Evolutionary conservation across 1,140 invertebrate species (phyloP), one percentile per base, ranked within the genome.

Genomic region (Ladona fulva): DNA sequence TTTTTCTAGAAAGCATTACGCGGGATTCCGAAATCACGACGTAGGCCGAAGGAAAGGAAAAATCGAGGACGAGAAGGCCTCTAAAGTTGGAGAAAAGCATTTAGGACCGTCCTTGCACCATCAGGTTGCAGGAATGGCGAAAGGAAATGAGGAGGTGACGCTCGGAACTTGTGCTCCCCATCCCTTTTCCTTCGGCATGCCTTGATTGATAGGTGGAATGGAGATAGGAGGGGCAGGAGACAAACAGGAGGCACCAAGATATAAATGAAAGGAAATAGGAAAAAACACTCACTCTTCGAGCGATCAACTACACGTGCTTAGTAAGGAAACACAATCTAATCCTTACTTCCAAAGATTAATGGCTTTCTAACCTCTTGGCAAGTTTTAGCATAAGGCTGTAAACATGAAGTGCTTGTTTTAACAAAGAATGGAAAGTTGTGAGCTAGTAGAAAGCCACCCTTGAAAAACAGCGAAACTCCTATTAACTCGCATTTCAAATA

Each of bases 71-170:
- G 52, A 12, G 3, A 22, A 66, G n/a, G 14, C 16, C 52, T 19
- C 14, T 16, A 66, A 66, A 19, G 52, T 66, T 22, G 14, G 52
- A 66, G n/a, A 66, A 22, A 16, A 19, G 16, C 12, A 5, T 19
- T 66, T 66, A 66, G 52, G 52, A 66, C n/a, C 52, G 52, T 66
- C 52, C 52, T 66, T 66, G 52, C n/a, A 66, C 52, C 52, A 66
- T 66, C 52, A 66, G 52, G 52, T 66, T 19, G 52, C 14, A 66
- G 52, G 52, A 22, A 66, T 22, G 52, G 14, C 52, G 52, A 66
- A 22, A 19, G n/a, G 52, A 66, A 22, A 22, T 5, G 52, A 66
- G n/a, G 52, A 19, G 52, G n/a, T 22, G 52, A 66, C 52, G 52
- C 12, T 66, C 14, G 52, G 52, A 66, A 66, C 16, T 66, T 37